A percentile compares a stretch with the other conserved stretches of the same genome.
Evolutionary conservation across 2,888 invertebrate species (phyloP).

Genomic region (Ennomos erosarius): DNA sequence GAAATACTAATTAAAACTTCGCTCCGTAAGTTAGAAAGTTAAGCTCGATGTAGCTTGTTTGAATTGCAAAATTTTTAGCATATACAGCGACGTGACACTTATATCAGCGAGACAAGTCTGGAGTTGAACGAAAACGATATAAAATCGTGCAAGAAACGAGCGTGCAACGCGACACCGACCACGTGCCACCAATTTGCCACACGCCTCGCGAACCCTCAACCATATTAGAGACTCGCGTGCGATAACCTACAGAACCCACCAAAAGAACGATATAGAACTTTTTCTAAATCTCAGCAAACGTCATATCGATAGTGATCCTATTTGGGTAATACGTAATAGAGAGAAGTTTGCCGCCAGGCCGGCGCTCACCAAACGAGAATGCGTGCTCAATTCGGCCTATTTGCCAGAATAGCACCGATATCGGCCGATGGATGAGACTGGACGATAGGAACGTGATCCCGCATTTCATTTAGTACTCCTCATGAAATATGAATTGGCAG

Average conservation of each 20-base stretch:
- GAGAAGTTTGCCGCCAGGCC: slow-evolving; percentile 70
- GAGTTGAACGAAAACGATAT: slow-evolving; percentile 46
- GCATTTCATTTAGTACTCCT: slow-evolving; percentile 64
- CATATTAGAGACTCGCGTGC: slow-evolving; percentile 14
- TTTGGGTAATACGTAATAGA: slow-evolving; percentile 69
- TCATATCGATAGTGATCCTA: slow-evolving; percentile 68
- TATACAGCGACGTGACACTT: slow-evolving; percentile 58
- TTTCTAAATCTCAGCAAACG: slow-evolving; percentile 58
- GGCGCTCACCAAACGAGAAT: slow-evolving; percentile 64
- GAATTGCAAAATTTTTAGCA: slow-evolving; percentile 65
- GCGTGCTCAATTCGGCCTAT: slow-evolving; percentile 65
- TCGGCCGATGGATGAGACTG: slow-evolving; percentile 60
- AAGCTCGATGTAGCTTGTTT: slow-evolving; percentile 58
- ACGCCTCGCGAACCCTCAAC: slow-evolving; percentile 15
- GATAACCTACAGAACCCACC: slow-evolving; percentile 36
- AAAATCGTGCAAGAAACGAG: slow-evolving; percentile 44
- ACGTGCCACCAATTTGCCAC: slow-evolving; percentile 39
- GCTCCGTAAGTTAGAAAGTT: slow-evolving; percentile 56
- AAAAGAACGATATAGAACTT: slow-evolving; percentile 47
- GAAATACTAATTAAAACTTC: slow-evolving; percentile 63
- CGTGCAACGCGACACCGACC: slow-evolving; percentile 21
- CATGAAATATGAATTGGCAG: slow-evolving; percentile 48
- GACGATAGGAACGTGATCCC: slow-evolving; percentile 62
- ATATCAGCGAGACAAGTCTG: slow-evolving; percentile 50
- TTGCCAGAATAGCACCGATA: slow-evolving; percentile 65